Evolutionary conservation across 2,797 vertebrate species (phyloP), one percentile per base, ranked within the genome.

Genomic region (Gorsachius magnificus): DNA sequence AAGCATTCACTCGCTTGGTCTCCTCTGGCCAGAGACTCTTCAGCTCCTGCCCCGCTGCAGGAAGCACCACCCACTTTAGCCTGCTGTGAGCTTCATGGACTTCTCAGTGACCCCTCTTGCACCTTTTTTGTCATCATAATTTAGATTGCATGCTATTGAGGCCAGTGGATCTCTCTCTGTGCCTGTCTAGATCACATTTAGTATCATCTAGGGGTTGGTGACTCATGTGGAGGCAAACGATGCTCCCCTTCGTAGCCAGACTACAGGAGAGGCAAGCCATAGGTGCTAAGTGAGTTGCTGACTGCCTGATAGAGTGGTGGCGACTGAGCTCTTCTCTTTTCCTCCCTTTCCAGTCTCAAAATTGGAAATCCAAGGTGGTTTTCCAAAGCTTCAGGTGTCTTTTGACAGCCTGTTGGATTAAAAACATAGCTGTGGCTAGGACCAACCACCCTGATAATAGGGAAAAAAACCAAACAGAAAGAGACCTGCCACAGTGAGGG

Each of bases 231-330:
- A 63, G 41, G 29, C 22, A 70, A 43, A 61, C 33, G 8, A 19
- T 61, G 35, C 10, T 83, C 46, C 16, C 9, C 20, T 33, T 54
- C 2, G 0, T 12, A 56, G 33, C 35, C 0, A 16, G 28, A 64
- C 6, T 26, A 11, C 15, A 17, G 24, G 16, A 51, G 11, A 45
- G 24, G n/a, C 17, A 35, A 26, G 26, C 3, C 10, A 10, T 20
- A 45, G 31, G n/a, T 63, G 11, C 20, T 1, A 1, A 35, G 7
- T 1, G 9, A 0, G 2, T 57, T 46, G 21, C 10, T 20, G 63
- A 57, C 11, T 11, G 6, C 21, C n/a, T n/a, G 14, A 4, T 41
- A 22, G 51, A 41, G 21, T 45, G 25, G 10, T 17, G 12, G 35
- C 26, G 54, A 16, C 5, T 25, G 20, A 77, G 45, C 8, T 84